A percentile compares a stretch with the other conserved stretches of the same genome.
Conservation (phyloP, 1,140 invertebrate genomes). For the Mylabris phalerata region DNA sequence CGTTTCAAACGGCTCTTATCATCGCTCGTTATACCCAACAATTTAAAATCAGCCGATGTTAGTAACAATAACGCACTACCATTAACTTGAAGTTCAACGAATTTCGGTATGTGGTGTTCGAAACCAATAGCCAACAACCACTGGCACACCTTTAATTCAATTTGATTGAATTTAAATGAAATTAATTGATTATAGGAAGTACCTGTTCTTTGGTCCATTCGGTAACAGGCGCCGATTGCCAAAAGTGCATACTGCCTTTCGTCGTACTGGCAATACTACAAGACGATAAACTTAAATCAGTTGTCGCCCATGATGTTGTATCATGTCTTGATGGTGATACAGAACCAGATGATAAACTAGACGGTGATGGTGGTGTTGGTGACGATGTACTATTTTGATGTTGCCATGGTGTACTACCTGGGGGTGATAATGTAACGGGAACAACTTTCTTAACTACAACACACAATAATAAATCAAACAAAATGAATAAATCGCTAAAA, state of each 20-base stretch:
- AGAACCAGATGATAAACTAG: constrained; percentile 56
- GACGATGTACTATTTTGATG: constrained; percentile 39
- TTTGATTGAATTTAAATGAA: neutral
- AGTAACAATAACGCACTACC: constrained; percentile 73
- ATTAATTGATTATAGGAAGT: constrained; percentile 3
- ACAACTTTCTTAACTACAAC: constrained; percentile 54
- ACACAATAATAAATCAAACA: neutral
- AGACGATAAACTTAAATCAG: constrained; percentile 46
- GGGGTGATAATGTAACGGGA: constrained; percentile 50
- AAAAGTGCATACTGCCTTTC: constrained; percentile 57
- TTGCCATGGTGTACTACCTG: constrained; percentile 52
- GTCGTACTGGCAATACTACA: constrained; percentile 56
- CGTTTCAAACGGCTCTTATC: constrained; percentile 80
- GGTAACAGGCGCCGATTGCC: constrained; percentile 62
- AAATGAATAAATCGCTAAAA: neutral
- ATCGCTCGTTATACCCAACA: constrained; percentile 69
- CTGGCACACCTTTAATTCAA: constrained; percentile 61
- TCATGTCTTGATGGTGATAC: constrained; percentile 43
- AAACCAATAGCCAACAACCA: constrained; percentile 77
- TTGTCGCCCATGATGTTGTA: constrained; percentile 37
- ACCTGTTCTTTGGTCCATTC: constrained; percentile 88
- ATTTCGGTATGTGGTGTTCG: constrained; percentile 76
- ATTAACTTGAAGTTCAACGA: constrained; percentile 76
- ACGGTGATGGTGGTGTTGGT: constrained; percentile 52
- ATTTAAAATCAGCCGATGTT: constrained; percentile 83